Evolutionary conservation across 92 coral and sea anemone genomes (phyloP).

Genomic region (Hydrozoanthus gracilis): DNA sequence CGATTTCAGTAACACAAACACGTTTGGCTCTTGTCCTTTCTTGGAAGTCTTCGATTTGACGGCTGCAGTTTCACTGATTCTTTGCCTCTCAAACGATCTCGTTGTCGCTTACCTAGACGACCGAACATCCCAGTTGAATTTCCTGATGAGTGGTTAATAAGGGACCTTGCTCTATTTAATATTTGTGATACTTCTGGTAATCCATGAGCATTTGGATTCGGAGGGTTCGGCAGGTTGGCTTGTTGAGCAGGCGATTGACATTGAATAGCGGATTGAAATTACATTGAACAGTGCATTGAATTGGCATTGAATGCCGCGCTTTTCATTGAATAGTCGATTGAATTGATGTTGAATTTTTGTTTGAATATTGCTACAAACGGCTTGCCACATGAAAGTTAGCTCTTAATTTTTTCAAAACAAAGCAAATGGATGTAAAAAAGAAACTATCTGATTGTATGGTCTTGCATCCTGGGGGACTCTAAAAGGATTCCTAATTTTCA

Average conservation of each 20-base stretch:
- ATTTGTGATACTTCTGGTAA: slow-evolving; percentile 12
- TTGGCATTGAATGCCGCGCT: too few species aligned
- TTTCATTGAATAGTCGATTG: too few species aligned
- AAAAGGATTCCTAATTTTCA: too few species aligned
- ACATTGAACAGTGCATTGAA: too few species aligned
- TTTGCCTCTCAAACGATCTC: slow-evolving; percentile 12
- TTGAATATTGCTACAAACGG: too few species aligned
- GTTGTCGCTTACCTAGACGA: slow-evolving; percentile 1
- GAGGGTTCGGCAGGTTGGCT: not conserved
- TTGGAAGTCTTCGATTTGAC: slow-evolving; percentile 13
- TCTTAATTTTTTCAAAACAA: too few species aligned
- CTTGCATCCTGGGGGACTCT: too few species aligned
- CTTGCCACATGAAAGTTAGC: too few species aligned
- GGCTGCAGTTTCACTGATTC: not conserved
- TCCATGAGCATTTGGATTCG: not conserved
- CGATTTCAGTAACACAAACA: slow-evolving; percentile 45
- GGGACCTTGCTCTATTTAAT: slow-evolving; percentile 14
- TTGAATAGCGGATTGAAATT: not conserved
- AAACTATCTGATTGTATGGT: too few species aligned
- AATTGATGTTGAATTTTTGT: too few species aligned
- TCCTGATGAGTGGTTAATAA: slow-evolving; percentile 14
- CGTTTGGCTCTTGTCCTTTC: slow-evolving; percentile 18
- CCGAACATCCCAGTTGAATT: slow-evolving; percentile 5
- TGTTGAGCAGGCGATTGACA: not conserved
- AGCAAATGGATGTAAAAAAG: too few species aligned